Evolutionary conservation across 1,140 invertebrate genomes (phyloP).

Genomic region (Gryon sp.): DNA sequence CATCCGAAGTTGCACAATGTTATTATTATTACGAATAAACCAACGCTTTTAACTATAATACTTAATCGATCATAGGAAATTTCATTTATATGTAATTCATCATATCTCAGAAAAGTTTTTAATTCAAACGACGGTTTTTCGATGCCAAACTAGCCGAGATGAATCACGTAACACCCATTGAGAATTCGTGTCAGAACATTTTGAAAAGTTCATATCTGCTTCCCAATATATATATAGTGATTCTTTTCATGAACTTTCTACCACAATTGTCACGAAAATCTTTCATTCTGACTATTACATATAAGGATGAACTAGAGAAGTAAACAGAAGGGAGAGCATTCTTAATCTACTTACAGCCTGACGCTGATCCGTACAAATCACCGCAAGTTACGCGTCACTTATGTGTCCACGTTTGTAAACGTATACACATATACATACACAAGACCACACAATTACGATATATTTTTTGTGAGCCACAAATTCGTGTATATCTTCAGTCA

Average conservation of each 20-base stretch:
- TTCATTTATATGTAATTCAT: conserved; percentile 13
- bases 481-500: conserved; percentile 56
- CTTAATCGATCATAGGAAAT: conserved; percentile 30
- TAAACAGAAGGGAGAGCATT: no score
- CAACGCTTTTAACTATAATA: no score
- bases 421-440: not conserved
- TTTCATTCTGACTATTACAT: conserved; percentile 66
- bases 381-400: conserved; percentile 76
- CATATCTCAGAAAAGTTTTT: conserved; percentile 20
- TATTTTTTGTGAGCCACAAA: conserved; percentile 17
- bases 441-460: not conserved
- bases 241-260: conserved; percentile 48
- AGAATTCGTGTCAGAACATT: conserved; percentile 48
- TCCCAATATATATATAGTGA: conserved; percentile 54
- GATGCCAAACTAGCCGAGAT: conserved; percentile 11
- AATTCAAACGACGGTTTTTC: conserved; percentile 23
- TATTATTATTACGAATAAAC: no score
- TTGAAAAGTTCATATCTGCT: conserved; percentile 43
- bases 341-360: conserved; percentile 77
- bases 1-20: no score
- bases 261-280: conserved; percentile 61
- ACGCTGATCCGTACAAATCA: conserved; percentile 79
- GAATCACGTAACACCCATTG: conserved; percentile 9
- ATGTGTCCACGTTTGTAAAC: conserved; percentile 26
- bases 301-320: no score